phyloP scores from a whole-genome alignment of 2,113 vertebrate species.

The Crotalus helleri region DNA sequence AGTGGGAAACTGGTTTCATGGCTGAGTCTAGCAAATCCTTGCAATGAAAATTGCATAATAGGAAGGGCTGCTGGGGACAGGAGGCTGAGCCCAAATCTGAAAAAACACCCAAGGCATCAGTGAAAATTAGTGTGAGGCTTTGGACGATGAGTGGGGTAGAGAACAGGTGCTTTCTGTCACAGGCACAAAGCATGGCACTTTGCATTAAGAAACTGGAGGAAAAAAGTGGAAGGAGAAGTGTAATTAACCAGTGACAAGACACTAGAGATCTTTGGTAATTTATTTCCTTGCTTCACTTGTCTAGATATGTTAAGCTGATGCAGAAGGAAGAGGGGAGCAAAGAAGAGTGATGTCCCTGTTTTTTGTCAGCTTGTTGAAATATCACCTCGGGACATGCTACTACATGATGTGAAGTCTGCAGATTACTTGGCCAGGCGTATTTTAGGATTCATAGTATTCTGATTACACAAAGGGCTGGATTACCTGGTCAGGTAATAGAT shows the following conservation, averaged over 20 bases:
- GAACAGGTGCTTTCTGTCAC: slow-evolving; percentile 2
- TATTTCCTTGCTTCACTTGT: background rate
- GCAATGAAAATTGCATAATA: background rate
- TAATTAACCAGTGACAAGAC: background rate
- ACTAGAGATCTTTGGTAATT: background rate
- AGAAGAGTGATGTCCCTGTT: background rate
- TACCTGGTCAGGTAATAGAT: too few relatives aligned
- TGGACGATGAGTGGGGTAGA: background rate
- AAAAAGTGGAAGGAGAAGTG: background rate
- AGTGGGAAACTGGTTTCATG: background rate
- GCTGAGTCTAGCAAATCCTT: background rate
- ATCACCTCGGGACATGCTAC: background rate
- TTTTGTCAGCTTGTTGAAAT: background rate
- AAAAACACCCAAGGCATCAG: background rate
- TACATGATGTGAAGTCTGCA: background rate
- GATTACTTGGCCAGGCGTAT: background rate
- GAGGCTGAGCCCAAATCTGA: background rate
- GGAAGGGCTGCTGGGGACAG: background rate
- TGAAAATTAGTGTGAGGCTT: background rate
- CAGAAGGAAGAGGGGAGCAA: background rate
- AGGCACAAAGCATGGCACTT: background rate
- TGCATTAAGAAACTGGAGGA: background rate
- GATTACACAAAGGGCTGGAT: background rate
- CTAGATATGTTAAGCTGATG: background rate
- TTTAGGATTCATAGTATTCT: background rate